These are phyloP conservation scores for Tenrec ecaudatus DNA, from an alignment of 2,113 vertebrate genomes.

Conservation along the genomic window DNA sequence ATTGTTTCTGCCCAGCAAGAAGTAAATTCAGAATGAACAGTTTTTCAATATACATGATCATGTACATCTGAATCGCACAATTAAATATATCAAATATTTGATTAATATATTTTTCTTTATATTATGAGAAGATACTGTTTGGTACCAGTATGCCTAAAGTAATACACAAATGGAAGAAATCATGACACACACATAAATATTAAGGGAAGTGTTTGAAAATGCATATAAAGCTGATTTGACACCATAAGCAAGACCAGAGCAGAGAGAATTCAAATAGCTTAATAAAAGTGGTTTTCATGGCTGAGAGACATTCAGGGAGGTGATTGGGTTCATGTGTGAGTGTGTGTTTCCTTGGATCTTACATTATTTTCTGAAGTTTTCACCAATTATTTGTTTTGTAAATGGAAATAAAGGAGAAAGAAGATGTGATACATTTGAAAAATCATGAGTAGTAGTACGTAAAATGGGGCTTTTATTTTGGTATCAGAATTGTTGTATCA, in stretches of 20 bases:
- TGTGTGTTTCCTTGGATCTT: neutral
- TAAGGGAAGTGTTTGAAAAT: conserved; percentile 2
- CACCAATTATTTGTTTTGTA: neutral
- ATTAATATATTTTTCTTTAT: neutral
- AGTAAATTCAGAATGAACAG: conserved; percentile 40
- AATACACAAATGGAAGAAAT: neutral
- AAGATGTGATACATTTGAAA: neutral
- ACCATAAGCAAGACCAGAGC: neutral
- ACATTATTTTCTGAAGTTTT: neutral
- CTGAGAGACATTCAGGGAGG: neutral
- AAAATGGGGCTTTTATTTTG: neutral
- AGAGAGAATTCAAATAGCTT: neutral
- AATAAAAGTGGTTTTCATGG: neutral
- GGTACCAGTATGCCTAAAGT: neutral
- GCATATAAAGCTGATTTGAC: neutral
- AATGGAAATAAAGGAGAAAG: neutral
- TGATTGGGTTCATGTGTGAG: too few species aligned
- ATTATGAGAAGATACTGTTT: neutral
- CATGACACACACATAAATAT: neutral
- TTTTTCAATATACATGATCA: neutral
- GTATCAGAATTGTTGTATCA: too few species aligned
- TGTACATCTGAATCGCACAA: neutral
- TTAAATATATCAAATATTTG: neutral
- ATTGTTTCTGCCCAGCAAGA: neutral
- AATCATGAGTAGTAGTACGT: neutral